Evolutionary conservation across 2,113 vertebrate genomes (phyloP), one percentile per base, ranked within the genome.

Genomic region (Aplodontia rufa): DNA sequence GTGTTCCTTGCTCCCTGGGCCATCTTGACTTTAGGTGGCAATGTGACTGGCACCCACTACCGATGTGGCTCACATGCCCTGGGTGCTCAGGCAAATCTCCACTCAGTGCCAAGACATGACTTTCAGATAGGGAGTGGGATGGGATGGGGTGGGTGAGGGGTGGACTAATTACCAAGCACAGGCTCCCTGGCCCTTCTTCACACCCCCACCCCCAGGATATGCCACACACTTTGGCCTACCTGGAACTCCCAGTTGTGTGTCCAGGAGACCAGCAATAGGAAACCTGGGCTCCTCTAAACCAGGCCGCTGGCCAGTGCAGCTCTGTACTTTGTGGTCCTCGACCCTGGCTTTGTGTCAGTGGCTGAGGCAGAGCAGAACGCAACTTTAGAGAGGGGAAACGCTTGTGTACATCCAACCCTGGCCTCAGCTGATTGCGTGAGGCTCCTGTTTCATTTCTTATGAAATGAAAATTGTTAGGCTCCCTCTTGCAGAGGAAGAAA

Each of bases 41-140:
- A 24, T 30, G 79, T 1, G 0, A n/a, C 60, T 0, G 1, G 8
- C 3, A 1, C 42, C 42, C 26, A 17, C 86, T 55, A 32, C 2
- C 20, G 30, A 32, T 3, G 9, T 40, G 60, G 20, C n/a, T n/a
- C 1, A 1, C 1, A 6, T 2, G 17, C 55, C 45, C 51, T 47
- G 12, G 26, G 30, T 28, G 40, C 35, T 40, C 3, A 28, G 47
- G 42, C 8, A 0, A n/a, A 26, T 2, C 66, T 51, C 49, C 49
- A 13, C 16, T 53, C 16, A 3, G 62, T 32, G 26, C 53, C 19
- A 6, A 78, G 58, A 75, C 51, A 1, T 5, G 62, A 47, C 47
- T 16, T 82, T 8, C 35, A 5, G 8, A 51, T 51, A 22, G 13
- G 69, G 30, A 17, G 64, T 89, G 47, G 30, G 24, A 42, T 24